Evolutionary conservation across 92 coral and sea anemone species (phyloP), one percentile per base, ranked within the genome.

Genomic region (Anthopleura xanthogrammica): DNA sequence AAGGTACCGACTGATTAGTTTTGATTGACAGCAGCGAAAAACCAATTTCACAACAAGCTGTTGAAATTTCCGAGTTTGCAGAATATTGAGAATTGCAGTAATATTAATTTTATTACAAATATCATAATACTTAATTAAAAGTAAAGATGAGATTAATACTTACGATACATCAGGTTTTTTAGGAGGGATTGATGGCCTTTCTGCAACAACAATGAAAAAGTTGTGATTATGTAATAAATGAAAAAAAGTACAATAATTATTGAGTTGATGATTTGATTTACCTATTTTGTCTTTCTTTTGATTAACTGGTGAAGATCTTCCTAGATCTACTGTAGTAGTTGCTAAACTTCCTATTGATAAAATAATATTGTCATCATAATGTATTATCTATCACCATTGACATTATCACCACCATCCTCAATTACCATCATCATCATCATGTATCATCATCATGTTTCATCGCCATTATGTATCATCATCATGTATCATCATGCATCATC

Each of bases 131-230:
- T 46, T 46, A 0, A 46, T 46, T 46, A 9, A 46, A 46, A 46
- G 50, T 5, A 46, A 46, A 5, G 50, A 46, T 2, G 50, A 46
- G 50, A 46, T 46, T 4, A 46, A 46, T 46, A 46, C 50, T 46
- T 46, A 46, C 50, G 3, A 5, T 46, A 46, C 0, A 3, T 46
- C 50, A 46, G 0, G 7, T 46, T 46, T 46, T 9, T 46, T 46
- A 5, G 50, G 50, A 46, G 50, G 50, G 9, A 46, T 46, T 46
- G 6, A 2, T 72, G 94, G 94, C 68, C 76, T 88, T 39, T 79
- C 86, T 77, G 56, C 64, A 72, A 62, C 39, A 84, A 12, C 71
- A 83, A 78, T 70, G 41, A 50, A 43, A 85, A 20, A 43, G 39
- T 16, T 52, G 2, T 77, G 41, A 76, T 12, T 17, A 41, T 58